These are phyloP conservation scores for Lasioglossum calceatum DNA, from an alignment of 2,888 invertebrate genomes.

Conservation along the genomic window DNA sequence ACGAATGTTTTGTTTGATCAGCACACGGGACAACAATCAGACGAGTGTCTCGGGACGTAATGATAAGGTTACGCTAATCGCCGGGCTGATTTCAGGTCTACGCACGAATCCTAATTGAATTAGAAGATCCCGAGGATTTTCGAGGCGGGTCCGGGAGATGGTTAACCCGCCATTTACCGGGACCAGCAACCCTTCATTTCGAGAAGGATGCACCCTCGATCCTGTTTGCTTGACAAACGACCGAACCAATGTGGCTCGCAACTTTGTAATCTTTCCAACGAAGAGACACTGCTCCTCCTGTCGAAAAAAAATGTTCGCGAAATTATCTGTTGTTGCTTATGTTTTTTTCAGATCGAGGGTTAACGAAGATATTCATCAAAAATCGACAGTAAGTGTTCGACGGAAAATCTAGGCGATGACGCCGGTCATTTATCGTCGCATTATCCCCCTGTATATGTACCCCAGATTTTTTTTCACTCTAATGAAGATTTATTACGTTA, in stretches of 20 bases:
- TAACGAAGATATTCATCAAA: neutral
- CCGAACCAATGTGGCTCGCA: constrained; percentile 43
- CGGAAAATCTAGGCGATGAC: constrained; percentile 36
- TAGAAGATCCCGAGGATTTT: constrained; percentile 68
- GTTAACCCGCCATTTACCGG: constrained; percentile 69
- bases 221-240: constrained; percentile 64
- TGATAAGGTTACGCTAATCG: constrained; percentile 55
- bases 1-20: neutral
- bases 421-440: constrained; percentile 58
- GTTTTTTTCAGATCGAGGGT: neutral
- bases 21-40: neutral
- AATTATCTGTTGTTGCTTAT: neutral
- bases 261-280: neutral
- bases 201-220: constrained; percentile 47
- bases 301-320: neutral
- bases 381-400: neutral
- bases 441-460: constrained; percentile 55
- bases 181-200: constrained; percentile 69
- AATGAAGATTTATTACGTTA: constrained; percentile 73
- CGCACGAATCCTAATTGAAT: constrained; percentile 70
- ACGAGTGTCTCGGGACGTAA: constrained; percentile 17
- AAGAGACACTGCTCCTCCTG: neutral
- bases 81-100: constrained; percentile 56
- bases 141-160: constrained; percentile 60
- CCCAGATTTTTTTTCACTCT: constrained; percentile 59